Percentiles rank a stretch among this genome's conserved stretches.
Conservation (phyloP, 2,113 vertebrate genomes). For the Leucosticte australis region DNA sequence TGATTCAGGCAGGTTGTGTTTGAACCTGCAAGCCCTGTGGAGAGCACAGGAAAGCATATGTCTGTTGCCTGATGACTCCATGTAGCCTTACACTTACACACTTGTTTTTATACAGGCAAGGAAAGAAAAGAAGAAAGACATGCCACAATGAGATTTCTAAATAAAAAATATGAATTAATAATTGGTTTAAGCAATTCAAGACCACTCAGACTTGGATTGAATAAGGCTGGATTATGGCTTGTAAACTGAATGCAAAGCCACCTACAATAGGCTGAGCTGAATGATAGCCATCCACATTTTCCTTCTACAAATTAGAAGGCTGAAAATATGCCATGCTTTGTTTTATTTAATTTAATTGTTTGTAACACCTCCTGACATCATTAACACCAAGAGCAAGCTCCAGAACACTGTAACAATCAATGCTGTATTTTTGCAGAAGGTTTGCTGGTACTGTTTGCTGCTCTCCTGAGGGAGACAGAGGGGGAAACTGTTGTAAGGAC, state of each 20-base stretch:
- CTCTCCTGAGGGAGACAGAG: not conserved
- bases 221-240: not conserved
- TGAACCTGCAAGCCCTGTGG: slow-evolving; percentile 64
- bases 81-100: not conserved
- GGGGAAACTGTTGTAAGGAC: not conserved
- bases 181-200: slow-evolving; percentile 12
- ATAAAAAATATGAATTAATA: slow-evolving; percentile 47
- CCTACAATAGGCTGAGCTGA: not conserved
- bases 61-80: slow-evolving; percentile 31
- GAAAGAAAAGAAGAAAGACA: not conserved
- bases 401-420: not conserved
- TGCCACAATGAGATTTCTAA: not conserved
- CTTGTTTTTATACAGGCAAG: slow-evolving; percentile 10
- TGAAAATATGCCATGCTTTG: not conserved
- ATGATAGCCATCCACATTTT: not conserved
- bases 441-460: not conserved
- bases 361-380: not conserved
- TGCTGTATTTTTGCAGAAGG: not conserved
- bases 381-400: not conserved
- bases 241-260: slow-evolving; percentile 3
- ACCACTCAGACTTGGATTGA: not conserved
- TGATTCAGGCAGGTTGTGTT: slow-evolving; percentile 70
- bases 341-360: not conserved
- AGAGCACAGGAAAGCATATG: slow-evolving; percentile 42
- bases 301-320: not conserved